A percentile compares a stretch with the other conserved stretches of the same genome.
Evolutionary conservation across 2,797 vertebrate genomes (phyloP).

Genomic region (Acrocephalus scirpaceus): DNA sequence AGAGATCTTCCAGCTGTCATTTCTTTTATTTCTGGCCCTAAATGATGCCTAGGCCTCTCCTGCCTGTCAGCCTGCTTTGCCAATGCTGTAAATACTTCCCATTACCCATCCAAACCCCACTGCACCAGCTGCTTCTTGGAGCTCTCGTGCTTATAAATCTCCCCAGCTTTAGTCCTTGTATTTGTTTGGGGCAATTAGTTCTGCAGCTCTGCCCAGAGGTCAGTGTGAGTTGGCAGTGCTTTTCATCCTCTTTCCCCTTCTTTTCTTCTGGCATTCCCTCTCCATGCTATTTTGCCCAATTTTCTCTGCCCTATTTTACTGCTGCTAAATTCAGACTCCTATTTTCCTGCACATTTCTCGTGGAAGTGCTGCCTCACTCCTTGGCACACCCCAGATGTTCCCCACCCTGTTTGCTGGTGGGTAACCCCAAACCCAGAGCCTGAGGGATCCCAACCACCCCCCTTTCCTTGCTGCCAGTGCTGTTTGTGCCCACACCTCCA

Average conservation of each 20-base stretch:
- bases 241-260: not conserved
- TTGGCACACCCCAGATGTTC: not conserved
- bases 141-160: slow-evolving; percentile 29
- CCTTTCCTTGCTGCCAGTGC: not conserved
- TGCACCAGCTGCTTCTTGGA: slow-evolving; percentile 19
- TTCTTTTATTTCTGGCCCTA: slow-evolving; percentile 37
- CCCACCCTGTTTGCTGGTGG: not conserved
- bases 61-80: slow-evolving; percentile 40
- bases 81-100: slow-evolving; percentile 22
- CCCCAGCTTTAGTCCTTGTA: not conserved
- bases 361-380: not conserved
- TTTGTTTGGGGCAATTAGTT: slow-evolving; percentile 13
- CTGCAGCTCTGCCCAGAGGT: not conserved
- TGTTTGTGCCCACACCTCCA: not conserved
- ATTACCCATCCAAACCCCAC: not conserved
- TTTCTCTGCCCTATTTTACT: not conserved
- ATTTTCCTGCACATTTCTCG: not conserved
- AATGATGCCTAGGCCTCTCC: not conserved
- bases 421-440: not conserved
- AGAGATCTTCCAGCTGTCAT: slow-evolving; percentile 30
- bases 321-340: not conserved
- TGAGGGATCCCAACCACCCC: not conserved
- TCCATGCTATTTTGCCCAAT: not conserved
- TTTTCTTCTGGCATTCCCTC: not conserved
- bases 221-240: not conserved